Evolutionary conservation across 1,140 invertebrate genomes (phyloP).

Genomic region (Drosophila equinoxialis): DNA sequence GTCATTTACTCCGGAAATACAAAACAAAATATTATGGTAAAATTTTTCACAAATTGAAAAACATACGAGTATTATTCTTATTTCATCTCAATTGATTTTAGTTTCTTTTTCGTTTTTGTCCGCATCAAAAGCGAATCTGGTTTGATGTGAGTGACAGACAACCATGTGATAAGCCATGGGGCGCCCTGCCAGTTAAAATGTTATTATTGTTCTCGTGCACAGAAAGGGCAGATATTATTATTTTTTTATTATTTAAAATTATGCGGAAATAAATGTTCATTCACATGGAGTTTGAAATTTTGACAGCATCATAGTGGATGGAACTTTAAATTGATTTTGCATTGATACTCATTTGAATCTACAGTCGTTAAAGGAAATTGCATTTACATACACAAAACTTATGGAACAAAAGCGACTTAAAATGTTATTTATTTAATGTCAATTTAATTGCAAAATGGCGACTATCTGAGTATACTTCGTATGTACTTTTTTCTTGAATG

Average conservation of each 20-base stretch:
- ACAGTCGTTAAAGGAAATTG: not conserved
- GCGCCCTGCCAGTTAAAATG: conserved; percentile 41
- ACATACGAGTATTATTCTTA: not conserved
- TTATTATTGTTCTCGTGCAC: conserved; percentile 41
- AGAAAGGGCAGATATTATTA: conserved; percentile 34
- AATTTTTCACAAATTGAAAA: conserved; percentile 6
- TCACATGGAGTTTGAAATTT: conserved; percentile 39
- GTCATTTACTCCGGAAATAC: not conserved
- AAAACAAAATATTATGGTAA: conserved; percentile 13
- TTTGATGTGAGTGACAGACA: conserved; percentile 44
- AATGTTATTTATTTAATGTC: too few species aligned
- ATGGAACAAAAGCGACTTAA: too few species aligned
- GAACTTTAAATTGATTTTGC: conserved; percentile 70
- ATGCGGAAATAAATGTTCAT: conserved; percentile 70
- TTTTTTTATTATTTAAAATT: conserved; percentile 60
- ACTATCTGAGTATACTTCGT: too few species aligned
- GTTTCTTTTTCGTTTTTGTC: conserved; percentile 14
- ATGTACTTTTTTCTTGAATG: too few species aligned
- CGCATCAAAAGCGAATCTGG: conserved; percentile 8
- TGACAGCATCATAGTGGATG: conserved; percentile 31
- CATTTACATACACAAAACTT: too few species aligned
- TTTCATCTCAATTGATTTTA: not conserved
- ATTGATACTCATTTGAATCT: conserved; percentile 64
- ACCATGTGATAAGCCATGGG: conserved; percentile 53
- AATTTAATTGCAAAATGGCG: too few species aligned